Conservation (phyloP, 2,113 vertebrate genomes). For the Pseudorhombus dupliciocellatus region DNA sequence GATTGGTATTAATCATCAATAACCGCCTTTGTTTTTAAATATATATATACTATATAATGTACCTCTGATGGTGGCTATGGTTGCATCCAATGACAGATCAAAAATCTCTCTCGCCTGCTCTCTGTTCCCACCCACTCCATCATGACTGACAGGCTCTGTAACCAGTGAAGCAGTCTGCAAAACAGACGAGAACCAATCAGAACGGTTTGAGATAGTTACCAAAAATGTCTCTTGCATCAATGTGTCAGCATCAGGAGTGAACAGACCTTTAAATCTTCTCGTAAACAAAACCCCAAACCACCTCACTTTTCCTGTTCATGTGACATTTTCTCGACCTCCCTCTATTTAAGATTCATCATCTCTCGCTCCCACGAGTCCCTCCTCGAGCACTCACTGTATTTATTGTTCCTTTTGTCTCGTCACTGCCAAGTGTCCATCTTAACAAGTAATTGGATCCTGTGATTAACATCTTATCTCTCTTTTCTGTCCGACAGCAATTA, state of each 20-base stretch:
- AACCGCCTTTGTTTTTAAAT: conserved; percentile 74
- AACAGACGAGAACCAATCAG: conserved; percentile 42
- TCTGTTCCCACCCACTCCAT: conserved; percentile 52
- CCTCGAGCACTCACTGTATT: conserved; percentile 8
- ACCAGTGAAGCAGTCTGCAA: conserved; percentile 52
- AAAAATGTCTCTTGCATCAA: conserved; percentile 28
- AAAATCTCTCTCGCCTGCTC: background rate
- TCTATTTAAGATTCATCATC: background rate
- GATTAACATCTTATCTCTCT: background rate
- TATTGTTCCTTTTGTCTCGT: conserved; percentile 19
- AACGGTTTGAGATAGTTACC: conserved; percentile 15
- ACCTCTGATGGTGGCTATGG: conserved; percentile 62
- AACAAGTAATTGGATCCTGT: conserved; percentile 49
- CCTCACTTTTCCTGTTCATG: background rate
- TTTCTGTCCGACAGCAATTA: background rate
- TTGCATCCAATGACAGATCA: conserved; percentile 55
- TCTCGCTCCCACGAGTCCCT: background rate
- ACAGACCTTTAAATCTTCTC: conserved; percentile 30
- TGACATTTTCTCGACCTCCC: conserved; percentile 3
- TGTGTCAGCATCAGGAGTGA: conserved; percentile 70
- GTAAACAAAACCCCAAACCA: conserved; percentile 46
- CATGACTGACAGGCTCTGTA: conserved; percentile 68
- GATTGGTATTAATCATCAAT: conserved; percentile 78
- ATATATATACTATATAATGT: conserved; percentile 64
- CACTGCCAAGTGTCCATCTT: conserved; percentile 42